Conservation (phyloP, 2,797 vertebrate species). For the Neosilurus hyrtlii region DNA sequence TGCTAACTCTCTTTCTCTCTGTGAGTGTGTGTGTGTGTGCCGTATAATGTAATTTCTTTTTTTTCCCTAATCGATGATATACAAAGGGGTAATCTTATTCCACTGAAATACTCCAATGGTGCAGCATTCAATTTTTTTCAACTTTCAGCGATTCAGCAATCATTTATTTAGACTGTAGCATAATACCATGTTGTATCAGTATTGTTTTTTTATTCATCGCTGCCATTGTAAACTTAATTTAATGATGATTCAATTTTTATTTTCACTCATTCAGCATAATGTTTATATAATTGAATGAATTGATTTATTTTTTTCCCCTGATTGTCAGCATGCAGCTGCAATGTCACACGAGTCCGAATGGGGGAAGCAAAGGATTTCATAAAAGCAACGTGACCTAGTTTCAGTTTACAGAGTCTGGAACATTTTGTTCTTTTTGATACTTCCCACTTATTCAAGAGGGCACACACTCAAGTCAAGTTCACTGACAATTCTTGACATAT, state of each 20-base stretch:
- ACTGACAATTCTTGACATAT: conserved; percentile 53
- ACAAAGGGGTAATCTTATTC: background rate
- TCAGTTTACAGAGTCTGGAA: conserved; percentile 70
- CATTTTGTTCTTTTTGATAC: conserved; percentile 74
- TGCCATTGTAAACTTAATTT: conserved; percentile 20
- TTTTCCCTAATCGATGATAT: background rate
- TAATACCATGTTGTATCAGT: conserved; percentile 13
- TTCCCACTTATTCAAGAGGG: conserved; percentile 64
- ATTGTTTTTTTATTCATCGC: background rate
- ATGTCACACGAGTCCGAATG: conserved; percentile 64
- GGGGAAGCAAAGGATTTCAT: conserved; percentile 66
- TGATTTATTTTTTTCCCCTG: background rate
- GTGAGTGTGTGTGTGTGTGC: background rate
- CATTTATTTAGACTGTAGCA: conserved; percentile 7
- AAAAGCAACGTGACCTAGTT: conserved; percentile 72
- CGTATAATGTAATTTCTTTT: background rate
- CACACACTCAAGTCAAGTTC: conserved; percentile 63
- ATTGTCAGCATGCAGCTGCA: conserved; percentile 41
- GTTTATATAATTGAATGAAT: conserved; percentile 29
- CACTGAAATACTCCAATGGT: background rate
- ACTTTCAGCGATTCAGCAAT: background rate
- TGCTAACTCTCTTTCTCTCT: too few relatives aligned
- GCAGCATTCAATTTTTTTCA: background rate
- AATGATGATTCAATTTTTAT: background rate
- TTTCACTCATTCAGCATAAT: background rate